Conservation (phyloP, 2,888 invertebrate genomes). For the Apamea monoglypha region DNA sequence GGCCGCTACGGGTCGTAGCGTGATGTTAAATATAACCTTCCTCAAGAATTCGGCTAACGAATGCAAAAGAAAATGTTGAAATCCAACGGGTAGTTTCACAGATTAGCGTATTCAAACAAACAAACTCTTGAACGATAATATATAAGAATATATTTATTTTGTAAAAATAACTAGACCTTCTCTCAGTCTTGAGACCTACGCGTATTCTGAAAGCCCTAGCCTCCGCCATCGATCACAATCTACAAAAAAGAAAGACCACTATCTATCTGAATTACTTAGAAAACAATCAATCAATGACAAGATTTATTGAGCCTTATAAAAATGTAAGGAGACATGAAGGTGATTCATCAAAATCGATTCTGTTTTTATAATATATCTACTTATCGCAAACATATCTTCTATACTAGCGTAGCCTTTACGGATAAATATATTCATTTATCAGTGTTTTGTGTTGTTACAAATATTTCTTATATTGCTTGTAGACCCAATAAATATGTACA, state of each 20-base stretch:
- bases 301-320: conserved; percentile 60
- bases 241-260: conserved; percentile 38
- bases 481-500: no score
- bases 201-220: conserved; percentile 32
- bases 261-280: conserved; percentile 59
- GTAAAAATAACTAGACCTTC: conserved; percentile 10
- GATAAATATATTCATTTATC: background rate
- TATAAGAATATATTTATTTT: background rate
- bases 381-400: conserved; percentile 2
- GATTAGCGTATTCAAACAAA: background rate
- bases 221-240: conserved; percentile 55
- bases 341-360: conserved; percentile 33
- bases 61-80: background rate
- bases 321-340: conserved; percentile 32
- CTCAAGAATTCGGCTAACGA: background rate
- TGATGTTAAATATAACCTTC: background rate
- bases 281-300: conserved; percentile 59
- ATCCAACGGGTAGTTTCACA: background rate
- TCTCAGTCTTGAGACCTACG: conserved; percentile 8
- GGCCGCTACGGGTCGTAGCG: background rate
- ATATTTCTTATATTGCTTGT: background rate
- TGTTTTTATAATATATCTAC: conserved; percentile 33
- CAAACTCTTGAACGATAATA: background rate
- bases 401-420: background rate
- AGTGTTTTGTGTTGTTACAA: background rate